A percentile compares a stretch with the other conserved stretches of the same genome.
phyloP scores from a whole-genome alignment of 2,888 invertebrate species.

The Isoperla grammatica region DNA sequence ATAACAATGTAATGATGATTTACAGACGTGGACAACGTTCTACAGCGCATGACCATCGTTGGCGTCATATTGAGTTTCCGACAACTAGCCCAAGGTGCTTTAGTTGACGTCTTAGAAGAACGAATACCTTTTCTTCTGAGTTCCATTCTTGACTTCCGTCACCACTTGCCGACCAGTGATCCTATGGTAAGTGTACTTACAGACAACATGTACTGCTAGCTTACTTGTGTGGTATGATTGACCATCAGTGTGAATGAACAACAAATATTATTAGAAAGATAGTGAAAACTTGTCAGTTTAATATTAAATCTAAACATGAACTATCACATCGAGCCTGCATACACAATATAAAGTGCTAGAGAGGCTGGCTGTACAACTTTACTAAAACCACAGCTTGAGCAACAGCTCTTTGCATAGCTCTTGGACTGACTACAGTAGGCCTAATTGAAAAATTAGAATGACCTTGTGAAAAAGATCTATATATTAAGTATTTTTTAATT shows the following conservation, averaged over 20 bases:
- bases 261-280: constrained; percentile 3
- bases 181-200: constrained; percentile 48
- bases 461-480: too few species aligned
- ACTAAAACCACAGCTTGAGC: too few species aligned
- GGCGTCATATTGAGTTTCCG: constrained; percentile 96
- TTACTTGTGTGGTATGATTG: background rate
- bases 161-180: constrained; percentile 85
- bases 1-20: constrained; percentile 4
- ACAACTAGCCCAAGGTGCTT: constrained; percentile 86
- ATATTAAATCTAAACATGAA: background rate
- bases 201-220: too few species aligned
- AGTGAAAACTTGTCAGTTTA: background rate
- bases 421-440: too few species aligned
- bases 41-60: constrained; percentile 96
- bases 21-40: constrained; percentile 82
- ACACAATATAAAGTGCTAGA: too few species aligned
- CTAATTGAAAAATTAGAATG: too few species aligned
- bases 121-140: constrained; percentile 94
- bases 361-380: too few species aligned
- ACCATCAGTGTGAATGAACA: background rate
- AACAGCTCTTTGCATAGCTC: too few species aligned
- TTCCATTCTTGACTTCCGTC: constrained; percentile 90
- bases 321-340: background rate
- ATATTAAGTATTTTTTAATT: too few species aligned
- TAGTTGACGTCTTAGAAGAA: constrained; percentile 88